Conservation (phyloP, 1,140 invertebrate genomes). For the Apis laboriosa region DNA sequence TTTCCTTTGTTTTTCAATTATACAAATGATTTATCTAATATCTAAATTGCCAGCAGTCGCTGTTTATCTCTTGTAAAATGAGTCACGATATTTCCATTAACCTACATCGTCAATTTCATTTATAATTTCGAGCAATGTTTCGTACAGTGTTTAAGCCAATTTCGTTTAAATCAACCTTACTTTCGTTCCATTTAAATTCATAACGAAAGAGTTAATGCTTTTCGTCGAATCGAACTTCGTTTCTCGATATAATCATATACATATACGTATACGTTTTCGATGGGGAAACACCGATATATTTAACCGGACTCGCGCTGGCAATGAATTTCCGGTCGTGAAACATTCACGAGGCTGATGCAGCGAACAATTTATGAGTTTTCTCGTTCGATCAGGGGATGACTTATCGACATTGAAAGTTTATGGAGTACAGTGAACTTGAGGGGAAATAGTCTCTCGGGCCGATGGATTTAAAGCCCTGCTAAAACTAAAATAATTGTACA, state of each 20-base stretch:
- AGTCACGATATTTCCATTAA: background rate
- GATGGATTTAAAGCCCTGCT: background rate
- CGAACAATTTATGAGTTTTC: constrained; percentile 27
- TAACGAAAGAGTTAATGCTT: background rate
- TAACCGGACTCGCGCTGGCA: background rate
- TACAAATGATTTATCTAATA: background rate
- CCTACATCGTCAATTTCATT: background rate
- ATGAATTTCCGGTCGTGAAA: constrained; percentile 8
- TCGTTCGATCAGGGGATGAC: background rate
- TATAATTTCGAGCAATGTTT: background rate
- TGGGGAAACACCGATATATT: background rate
- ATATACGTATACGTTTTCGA: background rate
- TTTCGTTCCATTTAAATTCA: background rate
- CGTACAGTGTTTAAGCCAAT: background rate
- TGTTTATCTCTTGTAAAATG: too few relatives aligned
- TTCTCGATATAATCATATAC: background rate
- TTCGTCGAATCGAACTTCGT: background rate
- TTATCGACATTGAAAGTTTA: background rate
- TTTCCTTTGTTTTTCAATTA: background rate
- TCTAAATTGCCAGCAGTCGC: background rate
- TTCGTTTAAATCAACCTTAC: background rate
- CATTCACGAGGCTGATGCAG: background rate
- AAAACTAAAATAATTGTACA: too few relatives aligned
- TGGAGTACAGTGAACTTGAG: background rate
- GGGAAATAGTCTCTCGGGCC: background rate